A percentile compares a stretch with the other conserved stretches of the same genome.
phyloP scores from a whole-genome alignment of 2,888 invertebrate genomes.

The Clitarchus hookeri region DNA sequence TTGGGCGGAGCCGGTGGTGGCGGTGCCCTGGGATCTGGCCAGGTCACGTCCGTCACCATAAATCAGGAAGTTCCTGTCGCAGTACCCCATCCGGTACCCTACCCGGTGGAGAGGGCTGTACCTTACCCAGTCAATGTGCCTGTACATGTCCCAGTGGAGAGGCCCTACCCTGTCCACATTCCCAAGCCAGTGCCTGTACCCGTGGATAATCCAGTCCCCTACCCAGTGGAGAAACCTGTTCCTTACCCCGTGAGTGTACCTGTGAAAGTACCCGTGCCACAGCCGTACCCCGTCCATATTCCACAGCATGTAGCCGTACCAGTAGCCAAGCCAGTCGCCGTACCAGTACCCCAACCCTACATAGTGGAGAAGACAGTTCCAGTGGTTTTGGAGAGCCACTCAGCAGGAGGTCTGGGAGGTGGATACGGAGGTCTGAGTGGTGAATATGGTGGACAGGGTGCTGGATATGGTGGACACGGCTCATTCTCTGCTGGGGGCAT shows the following conservation, averaged over 20 bases:
- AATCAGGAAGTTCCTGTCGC: slow-evolving; percentile 45
- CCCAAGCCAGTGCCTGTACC: slow-evolving; percentile 48
- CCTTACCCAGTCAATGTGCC: slow-evolving; percentile 48
- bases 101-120: slow-evolving; percentile 46
- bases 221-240: slow-evolving; percentile 38
- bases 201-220: slow-evolving; percentile 47
- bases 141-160: slow-evolving; percentile 47
- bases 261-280: slow-evolving; percentile 44
- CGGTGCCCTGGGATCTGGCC: neutral
- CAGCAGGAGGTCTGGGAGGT: slow-evolving; percentile 22
- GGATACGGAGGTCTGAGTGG: neutral
- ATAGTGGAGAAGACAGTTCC: slow-evolving; percentile 34
- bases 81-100: slow-evolving; percentile 47
- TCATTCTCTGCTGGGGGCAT: neutral
- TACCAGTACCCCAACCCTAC: slow-evolving; percentile 33
- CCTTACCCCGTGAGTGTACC: slow-evolving; percentile 41
- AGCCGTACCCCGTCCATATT: slow-evolving; percentile 43
- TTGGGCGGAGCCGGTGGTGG: slow-evolving; percentile 17
- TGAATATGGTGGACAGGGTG: slow-evolving; percentile 43
- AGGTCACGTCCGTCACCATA: slow-evolving; percentile 43
- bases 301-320: slow-evolving; percentile 51
- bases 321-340: slow-evolving; percentile 33
- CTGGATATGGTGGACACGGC: slow-evolving; percentile 46
- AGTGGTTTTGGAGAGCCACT: slow-evolving; percentile 25
- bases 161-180: slow-evolving; percentile 47